phyloP scores from a whole-genome alignment of 2,888 invertebrate genomes.

The Gymnosoma rotundatum region DNA sequence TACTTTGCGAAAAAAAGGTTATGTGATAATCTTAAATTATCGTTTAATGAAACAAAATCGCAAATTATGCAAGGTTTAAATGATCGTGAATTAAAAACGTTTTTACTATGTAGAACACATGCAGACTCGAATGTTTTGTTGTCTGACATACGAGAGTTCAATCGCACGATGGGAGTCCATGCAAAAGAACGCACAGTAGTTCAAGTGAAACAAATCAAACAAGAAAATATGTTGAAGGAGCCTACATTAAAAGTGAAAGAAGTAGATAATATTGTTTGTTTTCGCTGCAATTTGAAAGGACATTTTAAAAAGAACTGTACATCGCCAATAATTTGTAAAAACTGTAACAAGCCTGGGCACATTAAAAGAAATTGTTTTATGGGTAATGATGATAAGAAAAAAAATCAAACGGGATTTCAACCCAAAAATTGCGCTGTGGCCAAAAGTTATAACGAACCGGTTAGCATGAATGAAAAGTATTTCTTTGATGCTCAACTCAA shows the following conservation, averaged over 20 bases:
- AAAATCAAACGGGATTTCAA: neutral
- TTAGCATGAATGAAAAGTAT: neutral
- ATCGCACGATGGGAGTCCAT: too few relatives aligned
- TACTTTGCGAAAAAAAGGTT: too few relatives aligned
- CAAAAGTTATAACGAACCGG: neutral
- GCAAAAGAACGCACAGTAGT: too few relatives aligned
- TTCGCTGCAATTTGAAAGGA: neutral
- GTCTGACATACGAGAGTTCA: too few relatives aligned
- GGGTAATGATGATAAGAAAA: neutral
- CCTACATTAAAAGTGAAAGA: neutral
- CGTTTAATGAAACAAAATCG: too few relatives aligned
- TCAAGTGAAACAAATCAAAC: too few relatives aligned
- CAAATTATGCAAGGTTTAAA: too few relatives aligned
- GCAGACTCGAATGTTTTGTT: too few relatives aligned
- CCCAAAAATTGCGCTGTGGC: neutral
- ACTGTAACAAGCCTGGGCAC: neutral
- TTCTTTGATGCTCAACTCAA: conserved; percentile 22
- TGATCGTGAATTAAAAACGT: too few relatives aligned
- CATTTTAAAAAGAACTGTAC: neutral
- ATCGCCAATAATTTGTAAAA: neutral
- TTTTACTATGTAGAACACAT: too few relatives aligned
- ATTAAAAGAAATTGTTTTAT: neutral
- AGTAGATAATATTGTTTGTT: neutral
- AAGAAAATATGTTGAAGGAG: too few relatives aligned
- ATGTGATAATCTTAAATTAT: too few relatives aligned